phyloP scores from a whole-genome alignment of 2,888 invertebrate genomes.

The Synanthedon formicaeformis region DNA sequence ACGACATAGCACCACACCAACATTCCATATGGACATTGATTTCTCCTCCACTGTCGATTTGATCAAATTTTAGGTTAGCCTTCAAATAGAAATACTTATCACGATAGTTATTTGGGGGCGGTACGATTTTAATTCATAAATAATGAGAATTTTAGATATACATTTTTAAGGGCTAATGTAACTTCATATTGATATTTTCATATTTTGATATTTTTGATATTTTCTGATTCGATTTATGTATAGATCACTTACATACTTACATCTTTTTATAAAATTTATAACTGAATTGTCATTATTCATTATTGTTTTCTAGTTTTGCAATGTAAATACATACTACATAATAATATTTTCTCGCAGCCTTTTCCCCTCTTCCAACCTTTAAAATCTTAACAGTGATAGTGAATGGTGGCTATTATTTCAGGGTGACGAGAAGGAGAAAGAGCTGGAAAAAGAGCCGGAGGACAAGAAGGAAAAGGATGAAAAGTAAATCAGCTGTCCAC shows the following conservation, averaged over 20 bases:
- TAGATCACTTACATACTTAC: too few species aligned
- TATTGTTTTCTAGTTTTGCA: slow-evolving; percentile 3
- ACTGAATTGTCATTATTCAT: too few species aligned
- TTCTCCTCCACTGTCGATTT: background rate
- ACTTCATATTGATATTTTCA: too few species aligned
- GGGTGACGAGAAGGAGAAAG: slow-evolving; percentile 83
- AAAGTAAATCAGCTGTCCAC: slow-evolving; percentile 3
- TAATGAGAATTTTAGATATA: too few species aligned
- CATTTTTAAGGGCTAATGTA: too few species aligned
- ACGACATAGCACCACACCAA: background rate
- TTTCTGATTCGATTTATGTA: too few species aligned
- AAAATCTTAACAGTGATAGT: background rate
- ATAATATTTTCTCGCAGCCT: too few species aligned
- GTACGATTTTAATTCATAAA: too few species aligned
- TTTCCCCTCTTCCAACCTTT: too few species aligned
- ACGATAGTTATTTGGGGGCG: too few species aligned
- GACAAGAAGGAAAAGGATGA: slow-evolving; percentile 78
- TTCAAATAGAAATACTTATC: background rate
- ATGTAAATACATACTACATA: slow-evolving; percentile 12
- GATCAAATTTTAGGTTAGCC: background rate
- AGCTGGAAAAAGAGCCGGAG: slow-evolving; percentile 73
- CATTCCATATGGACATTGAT: background rate
- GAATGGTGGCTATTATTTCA: slow-evolving; percentile 39
- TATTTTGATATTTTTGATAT: too few species aligned
- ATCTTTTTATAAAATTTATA: too few species aligned